Evolutionary conservation across 2,797 vertebrate genomes (phyloP), one percentile per base, ranked within the genome.

Genomic region (Gallirallus australis): DNA sequence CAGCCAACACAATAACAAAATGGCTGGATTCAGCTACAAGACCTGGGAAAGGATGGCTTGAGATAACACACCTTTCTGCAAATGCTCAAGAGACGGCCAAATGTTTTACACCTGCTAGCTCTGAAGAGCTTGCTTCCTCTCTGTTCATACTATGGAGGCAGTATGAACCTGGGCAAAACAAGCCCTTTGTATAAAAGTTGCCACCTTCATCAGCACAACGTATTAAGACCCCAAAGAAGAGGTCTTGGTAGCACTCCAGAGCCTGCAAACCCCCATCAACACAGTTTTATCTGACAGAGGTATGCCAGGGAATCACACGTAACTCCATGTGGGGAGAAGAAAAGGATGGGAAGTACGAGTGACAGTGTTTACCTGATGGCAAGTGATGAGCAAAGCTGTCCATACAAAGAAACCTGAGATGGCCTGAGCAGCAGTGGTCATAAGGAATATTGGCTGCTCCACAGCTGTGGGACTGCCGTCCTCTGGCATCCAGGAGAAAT

Each of bases 381-480:
- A 99, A 75, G 99, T 99, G 97, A 99, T 98, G 61, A 99, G 98
- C 94, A 99, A 98, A 75, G 99, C 99, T 3, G 99, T 99, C 99
- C 99, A 99, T 28, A 99, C 99, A 80, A 99, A 99, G 97, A 99
- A 98, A 23, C 99, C 99, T 3, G 99, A 99, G 96, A 99, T 98
- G 48, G 98, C 99, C 96, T 99, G 99, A 61, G 99, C 99, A 4
- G 99, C 98, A 0, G 98, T 98, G 42, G 99, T 99, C 99, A 99
- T 99, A 91, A 99, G 99, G 96, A 99, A 99, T 96, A 99, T 96
- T 1, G 99, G 99, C 92, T 99, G 98, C 52, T 99, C 99, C 81
- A 98, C 96, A 60, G 98, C 98, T 0, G 98, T 98, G 92, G 99
- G 97, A 27, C 98, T 98, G 65, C 98, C 98, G 66, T 98, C 98